phyloP scores from a whole-genome alignment of 2,113 vertebrate genomes.

The Cochlearius cochlearius region DNA sequence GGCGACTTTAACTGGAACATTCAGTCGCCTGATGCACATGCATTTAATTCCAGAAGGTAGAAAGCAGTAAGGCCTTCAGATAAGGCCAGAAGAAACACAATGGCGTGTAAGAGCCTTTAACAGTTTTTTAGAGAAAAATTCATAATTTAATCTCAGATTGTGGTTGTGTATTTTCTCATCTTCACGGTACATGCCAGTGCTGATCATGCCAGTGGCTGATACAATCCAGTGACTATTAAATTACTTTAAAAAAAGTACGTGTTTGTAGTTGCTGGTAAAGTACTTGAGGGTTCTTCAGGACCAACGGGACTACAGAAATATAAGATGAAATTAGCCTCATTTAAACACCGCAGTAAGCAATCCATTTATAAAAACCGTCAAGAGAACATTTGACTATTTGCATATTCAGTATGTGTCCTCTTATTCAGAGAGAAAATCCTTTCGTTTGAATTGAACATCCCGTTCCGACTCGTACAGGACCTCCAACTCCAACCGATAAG shows the following conservation, averaged over 20 bases:
- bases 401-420: slow-evolving; percentile 6
- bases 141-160: background rate
- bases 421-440: slow-evolving; percentile 34
- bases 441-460: background rate
- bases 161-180: background rate
- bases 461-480: background rate
- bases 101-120: background rate
- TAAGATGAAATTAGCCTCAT: background rate
- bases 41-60: background rate
- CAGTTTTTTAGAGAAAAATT: background rate
- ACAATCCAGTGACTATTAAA: background rate
- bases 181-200: background rate
- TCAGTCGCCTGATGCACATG: background rate
- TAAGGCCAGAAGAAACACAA: background rate
- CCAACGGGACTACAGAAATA: background rate
- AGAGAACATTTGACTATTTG: background rate
- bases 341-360: background rate
- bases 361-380: background rate
- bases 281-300: background rate
- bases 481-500: background rate
- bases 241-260: background rate
- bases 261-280: background rate
- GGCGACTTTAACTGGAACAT: background rate
- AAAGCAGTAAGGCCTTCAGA: background rate
- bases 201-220: background rate